Evolutionary conservation across 2,888 invertebrate genomes (phyloP).

Genomic region (Carpatolechia fugitivella): DNA sequence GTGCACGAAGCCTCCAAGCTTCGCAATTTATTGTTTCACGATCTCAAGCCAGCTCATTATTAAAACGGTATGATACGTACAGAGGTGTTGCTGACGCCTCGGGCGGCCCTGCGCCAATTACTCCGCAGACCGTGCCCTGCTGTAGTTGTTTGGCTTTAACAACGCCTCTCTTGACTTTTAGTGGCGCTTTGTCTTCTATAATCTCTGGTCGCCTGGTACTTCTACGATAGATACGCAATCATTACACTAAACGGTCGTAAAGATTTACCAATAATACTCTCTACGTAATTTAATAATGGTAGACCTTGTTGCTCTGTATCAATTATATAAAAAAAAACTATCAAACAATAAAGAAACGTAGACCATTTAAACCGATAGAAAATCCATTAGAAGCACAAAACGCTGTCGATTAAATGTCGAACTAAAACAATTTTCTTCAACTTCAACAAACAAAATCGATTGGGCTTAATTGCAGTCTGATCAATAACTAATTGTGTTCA

Average conservation of each 20-base stretch:
- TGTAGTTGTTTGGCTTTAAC: constrained; percentile 66
- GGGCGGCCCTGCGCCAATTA: constrained; percentile 71
- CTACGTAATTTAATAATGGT: background rate
- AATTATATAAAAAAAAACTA: constrained; percentile 22
- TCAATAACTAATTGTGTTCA: constrained; percentile 79
- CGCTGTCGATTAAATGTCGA: constrained; percentile 67
- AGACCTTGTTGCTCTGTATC: background rate
- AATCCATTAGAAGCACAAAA: constrained; percentile 71
- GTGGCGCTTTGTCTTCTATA: constrained; percentile 45
- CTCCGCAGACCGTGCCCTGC: constrained; percentile 51
- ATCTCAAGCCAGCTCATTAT: constrained; percentile 76
- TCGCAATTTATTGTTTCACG: constrained; percentile 80
- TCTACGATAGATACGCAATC: constrained; percentile 13
- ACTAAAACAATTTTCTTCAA: constrained; percentile 78
- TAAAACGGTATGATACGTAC: constrained; percentile 78
- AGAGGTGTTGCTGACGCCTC: constrained; percentile 76
- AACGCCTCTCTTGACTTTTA: constrained; percentile 59
- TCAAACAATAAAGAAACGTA: constrained; percentile 54
- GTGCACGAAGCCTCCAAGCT: constrained; percentile 78
- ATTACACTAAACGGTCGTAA: background rate
- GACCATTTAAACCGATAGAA: constrained; percentile 57
- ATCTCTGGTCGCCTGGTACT: constrained; percentile 33
- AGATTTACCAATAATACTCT: background rate
- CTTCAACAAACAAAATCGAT: constrained; percentile 79
- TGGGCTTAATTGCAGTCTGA: constrained; percentile 75